phyloP scores from a whole-genome alignment of 2,888 invertebrate genomes.

The Sphaerolaimus hirsutus region DNA sequence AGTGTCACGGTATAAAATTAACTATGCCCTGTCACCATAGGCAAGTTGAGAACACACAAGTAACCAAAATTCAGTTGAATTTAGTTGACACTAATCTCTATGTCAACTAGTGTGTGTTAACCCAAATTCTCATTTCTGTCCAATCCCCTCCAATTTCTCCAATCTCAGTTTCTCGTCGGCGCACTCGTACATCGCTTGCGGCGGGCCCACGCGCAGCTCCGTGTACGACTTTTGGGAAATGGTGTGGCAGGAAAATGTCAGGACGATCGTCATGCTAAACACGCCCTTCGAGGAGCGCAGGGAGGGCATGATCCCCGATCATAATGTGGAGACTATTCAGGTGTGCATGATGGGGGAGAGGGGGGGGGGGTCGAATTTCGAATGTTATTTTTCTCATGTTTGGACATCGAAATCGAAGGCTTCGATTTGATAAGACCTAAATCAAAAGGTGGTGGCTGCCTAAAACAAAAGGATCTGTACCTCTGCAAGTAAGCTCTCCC shows the following conservation, averaged over 20 bases:
- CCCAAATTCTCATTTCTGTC: neutral
- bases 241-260: neutral
- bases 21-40: neutral
- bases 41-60: neutral
- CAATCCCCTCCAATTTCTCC: neutral
- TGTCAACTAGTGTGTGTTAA: neutral
- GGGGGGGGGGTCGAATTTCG: too few relatives aligned
- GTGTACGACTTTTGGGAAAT: conserved; percentile 8
- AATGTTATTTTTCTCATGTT: too few relatives aligned
- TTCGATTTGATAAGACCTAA: too few relatives aligned
- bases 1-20: neutral
- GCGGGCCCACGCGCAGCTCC: conserved; percentile 8
- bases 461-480: too few relatives aligned
- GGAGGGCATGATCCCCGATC: conserved; percentile 4
- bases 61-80: too few relatives aligned
- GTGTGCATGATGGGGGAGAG: too few relatives aligned
- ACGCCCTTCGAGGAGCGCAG: conserved; percentile 9
- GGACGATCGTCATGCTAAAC: conserved; percentile 5
- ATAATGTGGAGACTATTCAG: conserved; percentile 4
- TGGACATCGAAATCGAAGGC: too few relatives aligned
- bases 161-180: conserved; percentile 9
- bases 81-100: neutral
- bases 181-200: conserved; percentile 8
- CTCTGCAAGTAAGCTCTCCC: too few relatives aligned
- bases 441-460: too few relatives aligned